Evolutionary conservation across 2,797 vertebrate genomes (phyloP).

Genomic region (Propithecus perrieri): DNA sequence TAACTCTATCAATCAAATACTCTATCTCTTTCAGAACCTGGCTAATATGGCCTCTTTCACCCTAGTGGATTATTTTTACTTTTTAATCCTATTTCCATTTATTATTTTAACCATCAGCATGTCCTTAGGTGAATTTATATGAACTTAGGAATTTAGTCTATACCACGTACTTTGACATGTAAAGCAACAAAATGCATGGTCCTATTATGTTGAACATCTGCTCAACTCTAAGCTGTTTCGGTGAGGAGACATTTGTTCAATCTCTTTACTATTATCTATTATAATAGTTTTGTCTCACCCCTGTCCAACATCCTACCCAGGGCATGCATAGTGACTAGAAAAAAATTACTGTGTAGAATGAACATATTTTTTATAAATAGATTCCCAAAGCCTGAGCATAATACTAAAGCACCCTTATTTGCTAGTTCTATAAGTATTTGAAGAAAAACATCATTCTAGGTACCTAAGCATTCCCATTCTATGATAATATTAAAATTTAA

Average conservation of each 20-base stretch:
- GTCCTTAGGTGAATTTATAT: background rate
- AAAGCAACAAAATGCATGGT: background rate
- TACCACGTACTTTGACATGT: fast-evolving
- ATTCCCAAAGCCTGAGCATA: background rate
- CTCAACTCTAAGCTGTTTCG: background rate
- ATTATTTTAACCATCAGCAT: background rate
- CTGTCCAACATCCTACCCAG: background rate
- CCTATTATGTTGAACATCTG: background rate
- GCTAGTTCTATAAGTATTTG: background rate
- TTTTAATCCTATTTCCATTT: background rate
- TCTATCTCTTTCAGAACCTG: background rate
- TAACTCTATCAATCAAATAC: background rate
- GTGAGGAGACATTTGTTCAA: background rate
- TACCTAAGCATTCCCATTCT: background rate
- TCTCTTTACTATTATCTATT: background rate
- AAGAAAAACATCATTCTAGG: background rate
- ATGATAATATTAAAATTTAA: background rate
- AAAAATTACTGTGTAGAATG: background rate
- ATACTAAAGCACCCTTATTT: background rate
- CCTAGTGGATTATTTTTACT: background rate
- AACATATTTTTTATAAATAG: background rate
- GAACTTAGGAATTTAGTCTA: background rate
- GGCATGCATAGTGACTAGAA: background rate
- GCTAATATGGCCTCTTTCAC: background rate
- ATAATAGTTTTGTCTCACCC: fast-evolving